Evolutionary conservation across 2,888 invertebrate species (phyloP).

Genomic region (Metellina segmentata): DNA sequence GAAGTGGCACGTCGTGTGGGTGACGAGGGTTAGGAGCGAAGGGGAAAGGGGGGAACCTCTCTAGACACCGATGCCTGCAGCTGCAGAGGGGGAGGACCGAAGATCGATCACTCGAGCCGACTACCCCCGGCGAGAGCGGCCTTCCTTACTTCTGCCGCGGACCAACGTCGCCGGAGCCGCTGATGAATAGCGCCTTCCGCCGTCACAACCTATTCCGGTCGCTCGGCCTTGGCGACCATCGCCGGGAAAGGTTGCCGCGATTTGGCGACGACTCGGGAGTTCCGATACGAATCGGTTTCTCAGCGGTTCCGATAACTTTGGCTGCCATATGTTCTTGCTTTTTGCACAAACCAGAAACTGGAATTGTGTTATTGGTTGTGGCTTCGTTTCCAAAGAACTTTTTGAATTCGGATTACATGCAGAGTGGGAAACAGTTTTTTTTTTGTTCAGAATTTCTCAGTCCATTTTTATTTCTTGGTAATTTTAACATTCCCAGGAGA

Average conservation of each 20-base stretch:
- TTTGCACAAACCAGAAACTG: not conserved
- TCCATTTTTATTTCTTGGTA: too few species aligned
- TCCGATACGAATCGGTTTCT: constrained; percentile 2
- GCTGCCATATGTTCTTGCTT: not conserved
- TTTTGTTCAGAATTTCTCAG: too few species aligned
- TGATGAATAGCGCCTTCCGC: constrained; percentile 71
- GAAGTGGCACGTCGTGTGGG: constrained; percentile 76
- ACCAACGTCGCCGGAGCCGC: constrained; percentile 71
- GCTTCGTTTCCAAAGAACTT: too few species aligned
- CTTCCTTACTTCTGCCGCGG: constrained; percentile 15
- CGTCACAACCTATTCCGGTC: constrained; percentile 35
- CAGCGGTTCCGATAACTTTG: constrained; percentile 12
- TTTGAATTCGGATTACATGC: too few species aligned
- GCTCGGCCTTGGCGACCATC: not conserved
- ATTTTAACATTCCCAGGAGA: too few species aligned
- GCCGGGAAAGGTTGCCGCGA: not conserved
- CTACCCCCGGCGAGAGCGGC: constrained; percentile 42
- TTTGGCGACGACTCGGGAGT: constrained; percentile 34
- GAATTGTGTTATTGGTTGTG: too few species aligned
- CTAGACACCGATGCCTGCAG: constrained; percentile 71
- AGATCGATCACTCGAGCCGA: constrained; percentile 72
- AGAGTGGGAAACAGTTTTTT: too few species aligned
- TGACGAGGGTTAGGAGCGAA: constrained; percentile 32
- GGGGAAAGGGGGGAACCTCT: constrained; percentile 51
- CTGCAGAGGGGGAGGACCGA: constrained; percentile 18